Base-by-base conservation (phyloP, 2,797 vertebrate genomes). In the Enteromius treurensis region DNA sequence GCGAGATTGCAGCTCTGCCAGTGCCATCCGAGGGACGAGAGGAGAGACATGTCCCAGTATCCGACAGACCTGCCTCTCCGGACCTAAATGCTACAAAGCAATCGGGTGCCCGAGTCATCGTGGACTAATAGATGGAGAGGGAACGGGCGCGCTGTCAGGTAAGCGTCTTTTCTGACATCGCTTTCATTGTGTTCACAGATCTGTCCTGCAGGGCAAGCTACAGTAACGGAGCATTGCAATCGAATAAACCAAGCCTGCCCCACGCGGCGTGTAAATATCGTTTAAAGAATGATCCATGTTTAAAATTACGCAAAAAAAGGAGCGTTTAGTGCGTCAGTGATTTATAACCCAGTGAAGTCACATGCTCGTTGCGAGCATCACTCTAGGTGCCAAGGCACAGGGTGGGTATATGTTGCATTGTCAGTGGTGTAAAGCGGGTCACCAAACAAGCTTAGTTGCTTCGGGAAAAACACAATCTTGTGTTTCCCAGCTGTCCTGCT, bases 1-100 rank as follows among this genome's bases (percentile, higher is more conserved):
- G 82, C 81, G 81, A 83, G 81, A 79, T 79, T 86, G 86, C 86
- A 86, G 84, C 73, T 69, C 71, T 76, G 67, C 77, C 47, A 80
- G 82, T 77, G 79, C 79, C 75, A 80, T 55, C 55, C 60, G 26
- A 81, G 73, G 84, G 69, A 80, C 81, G 40, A 62, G 83, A 70
- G 42, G 47, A 75, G 67, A 81, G 71, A 47, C 65, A 81, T 49
- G 84, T 55, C 76, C 75, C 79, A 86, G 64, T 76, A 77, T 84
- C 77, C 64, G 29, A 82, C 74, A 79, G 55, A 77, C 73, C 65
- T 80, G 65, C 74, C 45, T 71, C 69, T 71, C 42, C 26, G 77
- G 79, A 86, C 81, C 81, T 82, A 77, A 76, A 73, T 77, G 80
- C 85, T 34, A 37, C 62, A 49, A 67, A 45, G 75, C 42, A 37